These are phyloP conservation scores for Pogonomyrmex californicus DNA, from an alignment of 1,140 invertebrate species.

Conservation along the genomic window DNA sequence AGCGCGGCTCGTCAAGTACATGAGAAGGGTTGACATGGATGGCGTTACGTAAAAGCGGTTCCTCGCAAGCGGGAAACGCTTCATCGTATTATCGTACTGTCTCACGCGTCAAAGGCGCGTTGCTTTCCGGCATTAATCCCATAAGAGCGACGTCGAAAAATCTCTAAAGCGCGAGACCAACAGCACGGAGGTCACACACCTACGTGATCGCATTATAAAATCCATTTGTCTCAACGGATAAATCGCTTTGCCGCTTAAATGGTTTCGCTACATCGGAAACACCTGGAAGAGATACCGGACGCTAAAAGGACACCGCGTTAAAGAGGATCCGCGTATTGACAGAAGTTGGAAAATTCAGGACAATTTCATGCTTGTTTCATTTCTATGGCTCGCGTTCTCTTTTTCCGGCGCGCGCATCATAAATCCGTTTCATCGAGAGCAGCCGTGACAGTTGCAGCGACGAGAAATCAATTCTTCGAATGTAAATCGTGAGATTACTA, in stretches of 20 bases:
- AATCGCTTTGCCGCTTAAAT: neutral
- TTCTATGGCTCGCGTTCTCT: neutral
- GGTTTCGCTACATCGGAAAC: neutral
- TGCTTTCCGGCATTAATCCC: neutral
- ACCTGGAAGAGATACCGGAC: neutral
- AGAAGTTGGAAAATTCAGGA: slow-evolving; percentile 10
- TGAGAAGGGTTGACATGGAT: slow-evolving; percentile 47
- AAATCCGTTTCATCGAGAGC: slow-evolving; percentile 15
- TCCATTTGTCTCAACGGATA: neutral
- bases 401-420: slow-evolving; percentile 22
- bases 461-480: slow-evolving; percentile 40
- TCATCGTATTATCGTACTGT: slow-evolving; percentile 39
- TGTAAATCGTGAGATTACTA: slow-evolving; percentile 10
- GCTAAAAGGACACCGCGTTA: neutral
- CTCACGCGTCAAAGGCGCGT: neutral
- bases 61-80: slow-evolving; percentile 27
- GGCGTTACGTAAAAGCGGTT: slow-evolving; percentile 40
- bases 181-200: neutral
- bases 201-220: neutral
- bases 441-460: neutral
- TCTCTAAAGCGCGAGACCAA: neutral
- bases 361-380: slow-evolving; percentile 23
- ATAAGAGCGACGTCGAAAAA: neutral
- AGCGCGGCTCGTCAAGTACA: slow-evolving; percentile 30
- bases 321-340: slow-evolving; percentile 3